Base-by-base conservation (phyloP, 2,113 vertebrate species). In the Nothoprocta perdicaria region DNA sequence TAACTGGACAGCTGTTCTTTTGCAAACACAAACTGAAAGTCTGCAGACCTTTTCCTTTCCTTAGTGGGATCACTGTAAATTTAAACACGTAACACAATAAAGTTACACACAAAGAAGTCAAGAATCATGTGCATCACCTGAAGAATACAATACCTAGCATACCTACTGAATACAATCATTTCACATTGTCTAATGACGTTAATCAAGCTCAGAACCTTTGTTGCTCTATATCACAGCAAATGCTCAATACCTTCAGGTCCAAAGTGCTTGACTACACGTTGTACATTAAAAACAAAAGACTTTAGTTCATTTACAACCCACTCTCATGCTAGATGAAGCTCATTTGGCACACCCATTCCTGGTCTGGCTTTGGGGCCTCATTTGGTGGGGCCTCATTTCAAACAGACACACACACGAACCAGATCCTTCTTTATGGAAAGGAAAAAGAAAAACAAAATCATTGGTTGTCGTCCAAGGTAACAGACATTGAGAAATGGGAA, bases 221-320 rank as follows among this genome's bases (percentile, higher is more conserved):
- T 84, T 78, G 68, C 6, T 76, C 5, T 29, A 69, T 88, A 76
- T 94, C 89, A 95, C 91, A 94, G 94, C 85, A 94, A 96, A 96
- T 45, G 26, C 87, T 96, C 84, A 88, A 66, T 52, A 75, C 89
- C 94, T 93, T 75, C 87, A 94, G 82, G 82, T 88, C 94, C 73
- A 73, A 93, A 96, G 76, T 94, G 80, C 82, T 92, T 92, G 89
- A 84, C 87, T 89, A 93, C 84, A 89, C 91, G 86, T 80, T 91
- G 68, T 81, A 81, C 71, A 91, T 89, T 93, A 96, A 94, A 96
- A 95, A 85, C 89, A 96, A 95, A 96, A 93, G 89, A 96, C 91
- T 92, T 94, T 89, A 96, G 95, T 96, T 93, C 94, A 93, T 92
- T 96, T 92, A 96, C 96, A 94, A 89, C 88, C 92, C 91, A 89